These are phyloP conservation scores for Phalacrocorax aristotelis DNA, from an alignment of 2,113 vertebrate genomes.

Conservation along the genomic window DNA sequence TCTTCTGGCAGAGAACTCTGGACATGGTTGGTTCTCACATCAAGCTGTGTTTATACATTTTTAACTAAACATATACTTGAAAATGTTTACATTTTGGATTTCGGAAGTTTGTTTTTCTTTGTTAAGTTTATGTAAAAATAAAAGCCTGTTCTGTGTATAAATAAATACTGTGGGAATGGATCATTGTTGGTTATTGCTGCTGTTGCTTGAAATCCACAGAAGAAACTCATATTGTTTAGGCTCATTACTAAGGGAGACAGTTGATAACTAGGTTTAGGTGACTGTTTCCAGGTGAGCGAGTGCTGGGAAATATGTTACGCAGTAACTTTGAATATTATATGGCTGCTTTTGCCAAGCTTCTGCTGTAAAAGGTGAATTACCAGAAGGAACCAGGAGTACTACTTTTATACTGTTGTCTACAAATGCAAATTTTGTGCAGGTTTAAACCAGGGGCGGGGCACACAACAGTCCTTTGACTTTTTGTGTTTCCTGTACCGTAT, in stretches of 20 bases:
- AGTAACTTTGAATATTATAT: neutral
- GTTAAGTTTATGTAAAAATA: neutral
- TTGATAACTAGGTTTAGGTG: rapidly evolving
- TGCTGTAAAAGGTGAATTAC: neutral
- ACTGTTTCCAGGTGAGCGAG: neutral
- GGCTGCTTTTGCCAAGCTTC: neutral
- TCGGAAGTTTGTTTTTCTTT: neutral
- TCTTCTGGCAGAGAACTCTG: rapidly evolving
- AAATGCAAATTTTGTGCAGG: neutral
- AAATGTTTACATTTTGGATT: neutral
- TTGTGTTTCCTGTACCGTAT: no score
- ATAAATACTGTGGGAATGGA: neutral
- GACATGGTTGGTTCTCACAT: neutral
- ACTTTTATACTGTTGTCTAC: rapidly evolving
- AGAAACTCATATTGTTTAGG: rapidly evolving
- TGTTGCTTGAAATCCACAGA: neutral
- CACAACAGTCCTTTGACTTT: no score
- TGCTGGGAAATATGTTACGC: rapidly evolving
- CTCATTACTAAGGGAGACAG: rapidly evolving
- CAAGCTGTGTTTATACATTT: neutral
- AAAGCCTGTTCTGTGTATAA: neutral
- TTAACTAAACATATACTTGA: neutral
- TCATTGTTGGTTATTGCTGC: neutral
- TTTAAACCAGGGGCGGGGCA: neutral
- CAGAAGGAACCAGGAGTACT: neutral